Evolutionary conservation across 2,113 vertebrate genomes (phyloP), one percentile per base, ranked within the genome.

Genomic region (Labeo catla): DNA sequence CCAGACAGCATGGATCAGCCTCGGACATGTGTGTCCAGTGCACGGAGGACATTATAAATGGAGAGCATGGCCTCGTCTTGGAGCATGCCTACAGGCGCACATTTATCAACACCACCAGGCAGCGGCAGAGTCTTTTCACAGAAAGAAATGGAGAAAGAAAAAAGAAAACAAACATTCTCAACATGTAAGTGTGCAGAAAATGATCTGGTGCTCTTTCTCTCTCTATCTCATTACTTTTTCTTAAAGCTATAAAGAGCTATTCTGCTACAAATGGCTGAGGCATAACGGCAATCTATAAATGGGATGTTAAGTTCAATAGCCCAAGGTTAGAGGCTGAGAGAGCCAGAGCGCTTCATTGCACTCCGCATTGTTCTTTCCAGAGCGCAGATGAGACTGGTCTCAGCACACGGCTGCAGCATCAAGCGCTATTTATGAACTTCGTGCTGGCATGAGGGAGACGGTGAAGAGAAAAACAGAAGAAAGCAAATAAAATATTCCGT

Each of bases 231-330:
- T 91, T 90, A 91, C 93, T 91, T 91, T 91, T 92, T 94, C 93
- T 93, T 92, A 90, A 92, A 89, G 91, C 93, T 89, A 94, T 95
- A 94, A 94, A 95, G 91, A 94, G 87, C 92, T 94, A 94, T 93
- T 95, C 93, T 93, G 91, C 92, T 91, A 91, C 93, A 95, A 94
- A 96, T 90, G 83, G 87, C 90, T 91, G 87, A 90, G 91, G 85
- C 91, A 89, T 94, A 95, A 94, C 81, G 54, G 39, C 89, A 86
- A 95, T 94, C 93, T 91, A 92, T 93, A 93, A 95, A 95, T 91
- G 86, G 91, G 91, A 93, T 87, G 91, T 93, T 89, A 91, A 94
- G 93, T 93, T 95, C 93, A 94, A 95, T 92, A 95, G 94, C 94
- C 93, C 93, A 91, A 89, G 92, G 93, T 94, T 93, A 94, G 92